Conservation (phyloP, 2,113 vertebrate genomes). For the Hyaena hyaena region DNA sequence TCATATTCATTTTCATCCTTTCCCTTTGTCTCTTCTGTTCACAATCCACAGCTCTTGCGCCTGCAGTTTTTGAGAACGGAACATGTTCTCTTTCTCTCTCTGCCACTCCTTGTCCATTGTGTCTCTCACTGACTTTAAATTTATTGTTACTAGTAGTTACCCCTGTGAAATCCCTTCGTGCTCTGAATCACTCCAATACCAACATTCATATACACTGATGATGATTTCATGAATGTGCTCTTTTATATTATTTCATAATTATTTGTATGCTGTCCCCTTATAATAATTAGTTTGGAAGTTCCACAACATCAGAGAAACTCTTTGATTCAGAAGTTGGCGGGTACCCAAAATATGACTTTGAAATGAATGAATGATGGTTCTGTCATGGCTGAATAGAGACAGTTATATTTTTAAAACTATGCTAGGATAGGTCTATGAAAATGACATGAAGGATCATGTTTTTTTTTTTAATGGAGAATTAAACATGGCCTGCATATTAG, state of each 20-base stretch:
- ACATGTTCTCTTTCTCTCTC: not conserved
- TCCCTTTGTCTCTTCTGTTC: not conserved
- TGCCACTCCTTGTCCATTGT: not conserved
- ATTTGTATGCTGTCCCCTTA: not conserved
- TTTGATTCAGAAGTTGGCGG: not conserved
- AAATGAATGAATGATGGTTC: constrained; percentile 37
- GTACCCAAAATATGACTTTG: not conserved
- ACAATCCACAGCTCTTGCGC: not conserved
- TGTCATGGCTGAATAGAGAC: not conserved
- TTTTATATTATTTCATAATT: constrained; percentile 11
- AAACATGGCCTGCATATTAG: constrained; percentile 63
- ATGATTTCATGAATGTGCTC: constrained; percentile 24
- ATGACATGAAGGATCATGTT: constrained; percentile 2
- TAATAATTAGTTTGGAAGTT: constrained; percentile 6
- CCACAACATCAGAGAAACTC: not conserved
- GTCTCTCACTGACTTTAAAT: not conserved
- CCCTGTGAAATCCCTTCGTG: not conserved
- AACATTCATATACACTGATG: not conserved
- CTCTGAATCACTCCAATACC: not conserved
- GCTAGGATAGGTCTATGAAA: not conserved
- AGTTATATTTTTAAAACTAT: constrained; percentile 54
- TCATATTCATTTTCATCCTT: not conserved
- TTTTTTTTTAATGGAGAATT: constrained; percentile 47
- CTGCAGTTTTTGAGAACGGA: not conserved
- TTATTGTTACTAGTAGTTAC: not conserved